These are phyloP conservation scores for Hyposmocoma kahamanoa DNA, from an alignment of 1,140 invertebrate genomes.

Conservation along the genomic window DNA sequence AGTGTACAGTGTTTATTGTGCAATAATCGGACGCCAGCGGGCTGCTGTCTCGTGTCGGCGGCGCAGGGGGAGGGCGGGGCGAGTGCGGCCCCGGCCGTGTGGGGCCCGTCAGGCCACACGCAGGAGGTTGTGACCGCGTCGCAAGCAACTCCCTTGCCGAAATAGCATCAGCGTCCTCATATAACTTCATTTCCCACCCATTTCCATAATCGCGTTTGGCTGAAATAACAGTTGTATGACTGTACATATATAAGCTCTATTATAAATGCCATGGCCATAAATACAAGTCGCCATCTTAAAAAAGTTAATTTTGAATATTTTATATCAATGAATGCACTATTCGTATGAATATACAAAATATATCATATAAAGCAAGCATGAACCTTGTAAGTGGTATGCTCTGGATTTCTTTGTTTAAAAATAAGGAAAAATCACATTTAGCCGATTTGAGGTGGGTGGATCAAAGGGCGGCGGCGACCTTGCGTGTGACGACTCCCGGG, in stretches of 20 bases:
- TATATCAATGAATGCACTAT: background rate
- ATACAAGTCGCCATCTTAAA: background rate
- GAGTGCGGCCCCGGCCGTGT: constrained; percentile 65
- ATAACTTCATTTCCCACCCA: constrained; percentile 28
- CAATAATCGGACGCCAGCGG: constrained; percentile 67
- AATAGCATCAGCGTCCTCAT: constrained; percentile 52
- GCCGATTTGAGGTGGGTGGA: constrained; percentile 70
- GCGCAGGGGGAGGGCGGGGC: constrained; percentile 71
- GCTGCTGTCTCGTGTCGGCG: constrained; percentile 61
- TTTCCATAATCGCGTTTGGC: constrained; percentile 13
- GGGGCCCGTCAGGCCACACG: constrained; percentile 67
- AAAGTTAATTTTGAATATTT: background rate
- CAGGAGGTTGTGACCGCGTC: constrained; percentile 69
- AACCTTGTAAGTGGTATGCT: background rate
- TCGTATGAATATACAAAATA: too few relatives aligned
- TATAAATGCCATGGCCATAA: background rate
- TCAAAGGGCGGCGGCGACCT: constrained; percentile 71
- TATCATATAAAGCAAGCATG: background rate
- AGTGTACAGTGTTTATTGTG: constrained; percentile 56
- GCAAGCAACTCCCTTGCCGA: constrained; percentile 64
- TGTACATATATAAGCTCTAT: background rate
- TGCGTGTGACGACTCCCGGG: constrained; percentile 68
- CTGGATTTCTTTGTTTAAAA: too few relatives aligned
- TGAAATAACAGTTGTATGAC: too few relatives aligned
- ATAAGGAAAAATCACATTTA: too few relatives aligned